Base-by-base conservation (phyloP, 2,797 vertebrate genomes). In the Megaceryle alcyon region DNA sequence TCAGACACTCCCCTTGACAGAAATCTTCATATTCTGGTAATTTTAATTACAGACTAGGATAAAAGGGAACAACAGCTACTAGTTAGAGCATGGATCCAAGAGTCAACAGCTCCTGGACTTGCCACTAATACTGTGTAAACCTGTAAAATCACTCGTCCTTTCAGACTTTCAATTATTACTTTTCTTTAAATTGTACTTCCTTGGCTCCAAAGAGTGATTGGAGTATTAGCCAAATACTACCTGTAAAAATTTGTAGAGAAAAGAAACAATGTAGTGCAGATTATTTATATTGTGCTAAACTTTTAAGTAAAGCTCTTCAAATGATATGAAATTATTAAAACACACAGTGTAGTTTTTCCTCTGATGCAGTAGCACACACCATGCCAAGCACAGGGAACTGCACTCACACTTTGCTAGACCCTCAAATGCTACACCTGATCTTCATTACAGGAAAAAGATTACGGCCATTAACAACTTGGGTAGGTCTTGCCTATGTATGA, bases 281-380 rank as follows among this genome's bases (percentile, higher is more conserved):
- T 63, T 66, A 90, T 25, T 91, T 57, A 22, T 56, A 65, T 48
- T 60, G 41, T 57, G n/a, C 39, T 87, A 49, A 86, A 43, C 13
- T 68, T 60, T 23, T 48, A 60, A 56, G 39, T n/a, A 69, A 88
- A 88, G 37, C 13, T 64, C 35, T 79, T 79, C 22, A 73, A 88
- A 73, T 0, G 1, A 46, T 13, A 44, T 7, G 3, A 70, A 76
- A 86, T 49, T 1, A 82, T 41, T 60, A 43, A 91, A 56, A 20
- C 23, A 33, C 7, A n/a, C 7, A 28, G 7, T 3, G 1, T 10
- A 63, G 9, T 21, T 23, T 53, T 82, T 72, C 31, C 22, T 73
- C 12, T 28, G 7, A 41, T 51, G 57, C 17, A 20, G 15, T 1
- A 73, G 33, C 23, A 35, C 0, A 54, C 17, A 39, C 5, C 0